These are phyloP conservation scores for Panzeria rudis DNA, from an alignment of 2,888 invertebrate species.

Conservation along the genomic window DNA sequence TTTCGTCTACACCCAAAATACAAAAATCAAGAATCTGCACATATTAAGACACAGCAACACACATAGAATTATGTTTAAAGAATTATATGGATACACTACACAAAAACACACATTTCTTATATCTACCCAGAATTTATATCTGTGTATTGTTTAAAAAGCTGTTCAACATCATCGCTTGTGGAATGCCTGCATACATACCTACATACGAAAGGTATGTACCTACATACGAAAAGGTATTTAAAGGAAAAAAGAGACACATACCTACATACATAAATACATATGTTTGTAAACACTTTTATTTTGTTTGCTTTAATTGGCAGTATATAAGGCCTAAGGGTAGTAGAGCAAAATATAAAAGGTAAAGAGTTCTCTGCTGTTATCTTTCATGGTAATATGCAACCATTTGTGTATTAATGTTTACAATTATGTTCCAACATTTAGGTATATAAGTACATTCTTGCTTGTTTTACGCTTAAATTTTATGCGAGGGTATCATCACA, in stretches of 20 bases:
- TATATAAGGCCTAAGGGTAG: constrained; percentile 56
- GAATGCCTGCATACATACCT: constrained; percentile 1
- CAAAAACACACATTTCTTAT: background rate
- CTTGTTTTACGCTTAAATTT: too few relatives aligned
- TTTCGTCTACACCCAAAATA: constrained; percentile 5
- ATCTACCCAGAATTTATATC: constrained; percentile 1
- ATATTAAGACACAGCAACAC: background rate
- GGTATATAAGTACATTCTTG: background rate
- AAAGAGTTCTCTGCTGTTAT: constrained; percentile 57
- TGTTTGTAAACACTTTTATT: constrained; percentile 33
- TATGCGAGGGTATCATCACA: background rate
- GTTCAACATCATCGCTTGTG: constrained; percentile 59
- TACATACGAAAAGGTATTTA: background rate
- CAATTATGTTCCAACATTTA: constrained; percentile 49
- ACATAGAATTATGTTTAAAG: background rate
- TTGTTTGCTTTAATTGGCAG: constrained; percentile 66
- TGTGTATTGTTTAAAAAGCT: constrained; percentile 50
- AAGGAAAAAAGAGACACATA: background rate
- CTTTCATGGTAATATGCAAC: constrained; percentile 65
- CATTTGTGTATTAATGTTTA: constrained; percentile 56
- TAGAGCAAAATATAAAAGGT: constrained; percentile 23
- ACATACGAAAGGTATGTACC: background rate
- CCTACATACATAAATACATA: background rate
- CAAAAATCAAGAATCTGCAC: constrained; percentile 15
- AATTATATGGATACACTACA: background rate